phyloP scores from a whole-genome alignment of 1,140 invertebrate genomes.

The Choristoneura fumiferana region DNA sequence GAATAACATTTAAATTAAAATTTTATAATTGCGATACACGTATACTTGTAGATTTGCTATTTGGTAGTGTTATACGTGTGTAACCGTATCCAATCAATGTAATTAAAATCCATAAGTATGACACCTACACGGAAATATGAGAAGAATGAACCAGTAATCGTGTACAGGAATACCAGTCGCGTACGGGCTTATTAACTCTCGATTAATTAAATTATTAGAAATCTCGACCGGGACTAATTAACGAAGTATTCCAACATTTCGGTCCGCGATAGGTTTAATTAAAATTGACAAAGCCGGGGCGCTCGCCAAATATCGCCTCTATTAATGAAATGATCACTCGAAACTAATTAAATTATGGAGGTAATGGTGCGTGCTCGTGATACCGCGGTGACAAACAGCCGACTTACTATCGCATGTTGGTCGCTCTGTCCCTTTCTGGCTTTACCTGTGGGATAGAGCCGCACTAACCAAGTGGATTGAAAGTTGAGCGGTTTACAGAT shows the following conservation, averaged over 20 bases:
- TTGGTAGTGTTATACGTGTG: too few relatives aligned
- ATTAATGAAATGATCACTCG: slow-evolving; percentile 76
- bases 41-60: too few relatives aligned
- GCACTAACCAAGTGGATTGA: too few relatives aligned
- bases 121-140: neutral
- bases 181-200: slow-evolving; percentile 64
- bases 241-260: slow-evolving; percentile 76
- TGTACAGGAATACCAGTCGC: slow-evolving; percentile 67
- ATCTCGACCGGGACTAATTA: slow-evolving; percentile 73
- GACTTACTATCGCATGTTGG: too few relatives aligned
- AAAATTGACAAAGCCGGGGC: slow-evolving; percentile 74
- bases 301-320: slow-evolving; percentile 72
- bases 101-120: neutral
- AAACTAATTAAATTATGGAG: slow-evolving; percentile 77
- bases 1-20: too few relatives aligned
- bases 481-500: too few relatives aligned
- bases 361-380: slow-evolving; percentile 75
- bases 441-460: too few relatives aligned
- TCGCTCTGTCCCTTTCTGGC: too few relatives aligned
- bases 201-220: slow-evolving; percentile 78
- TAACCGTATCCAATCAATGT: neutral
- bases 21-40: too few relatives aligned
- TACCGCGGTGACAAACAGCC: slow-evolving; percentile 41
- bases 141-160: slow-evolving; percentile 43
- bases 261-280: slow-evolving; percentile 73